Percentiles rank a stretch among this genome's conserved stretches.
Conservation (phyloP, 2,888 invertebrate genomes). For the Drosophila nigritarsus region DNA sequence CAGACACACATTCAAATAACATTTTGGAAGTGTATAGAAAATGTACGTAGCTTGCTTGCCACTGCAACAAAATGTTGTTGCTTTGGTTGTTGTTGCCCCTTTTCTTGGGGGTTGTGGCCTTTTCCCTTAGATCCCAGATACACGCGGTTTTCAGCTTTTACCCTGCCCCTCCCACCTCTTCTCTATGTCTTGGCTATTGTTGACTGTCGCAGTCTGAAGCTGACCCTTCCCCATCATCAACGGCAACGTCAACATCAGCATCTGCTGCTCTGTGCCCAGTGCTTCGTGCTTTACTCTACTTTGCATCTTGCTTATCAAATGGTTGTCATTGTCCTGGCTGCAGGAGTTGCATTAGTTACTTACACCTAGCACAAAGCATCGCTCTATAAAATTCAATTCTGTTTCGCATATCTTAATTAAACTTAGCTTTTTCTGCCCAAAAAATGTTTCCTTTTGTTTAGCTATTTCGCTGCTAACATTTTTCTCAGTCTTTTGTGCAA, state of each 20-base stretch:
- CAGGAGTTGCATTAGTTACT: constrained; percentile 18
- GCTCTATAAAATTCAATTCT: constrained; percentile 1
- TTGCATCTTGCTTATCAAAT: constrained; percentile 27
- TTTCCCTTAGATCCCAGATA: constrained; percentile 38
- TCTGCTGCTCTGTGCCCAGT: constrained; percentile 11
- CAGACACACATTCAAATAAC: background rate
- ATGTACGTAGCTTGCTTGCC: constrained; percentile 54
- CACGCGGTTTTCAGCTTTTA: constrained; percentile 14
- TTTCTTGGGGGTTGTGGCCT: constrained; percentile 20
- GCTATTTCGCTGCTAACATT: background rate
- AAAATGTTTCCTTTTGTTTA: background rate
- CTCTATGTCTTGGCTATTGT: constrained; percentile 13
- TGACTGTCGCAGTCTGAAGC: constrained; percentile 14
- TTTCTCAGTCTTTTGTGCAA: background rate
- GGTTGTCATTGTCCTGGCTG: constrained; percentile 32
- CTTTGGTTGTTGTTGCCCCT: constrained; percentile 10
- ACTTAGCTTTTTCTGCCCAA: background rate
- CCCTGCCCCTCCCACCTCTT: background rate
- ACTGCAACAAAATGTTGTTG: constrained; percentile 35
- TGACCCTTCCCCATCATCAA: constrained; percentile 24
- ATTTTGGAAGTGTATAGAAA: constrained; percentile 16
- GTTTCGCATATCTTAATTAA: background rate
- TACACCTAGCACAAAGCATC: constrained; percentile 2
- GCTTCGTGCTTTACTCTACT: background rate
- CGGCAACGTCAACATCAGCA: constrained; percentile 10